These are phyloP conservation scores for Sesamia inferens DNA, from an alignment of 2,888 invertebrate species.

Conservation along the genomic window DNA sequence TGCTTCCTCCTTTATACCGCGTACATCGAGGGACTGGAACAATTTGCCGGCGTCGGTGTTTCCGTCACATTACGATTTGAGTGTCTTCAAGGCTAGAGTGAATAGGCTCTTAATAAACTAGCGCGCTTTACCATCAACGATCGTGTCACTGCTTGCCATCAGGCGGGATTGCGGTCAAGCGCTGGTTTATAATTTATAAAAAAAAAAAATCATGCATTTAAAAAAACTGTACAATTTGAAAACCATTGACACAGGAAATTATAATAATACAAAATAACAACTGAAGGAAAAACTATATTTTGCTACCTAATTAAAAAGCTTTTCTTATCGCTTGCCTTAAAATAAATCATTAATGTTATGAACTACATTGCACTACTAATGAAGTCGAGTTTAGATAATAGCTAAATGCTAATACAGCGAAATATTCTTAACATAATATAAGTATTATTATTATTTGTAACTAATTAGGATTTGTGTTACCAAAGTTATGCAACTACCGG, in stretches of 20 bases:
- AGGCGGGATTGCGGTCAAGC: too few relatives aligned
- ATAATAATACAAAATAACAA: not conserved
- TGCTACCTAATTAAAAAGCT: not conserved
- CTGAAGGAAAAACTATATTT: not conserved
- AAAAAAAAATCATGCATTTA: not conserved
- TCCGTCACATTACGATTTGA: too few relatives aligned
- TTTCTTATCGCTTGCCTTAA: not conserved
- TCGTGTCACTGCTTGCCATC: too few relatives aligned
- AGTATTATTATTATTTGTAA: not conserved
- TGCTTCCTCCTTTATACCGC: too few relatives aligned
- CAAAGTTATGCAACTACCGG: too few relatives aligned
- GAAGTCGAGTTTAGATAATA: not conserved
- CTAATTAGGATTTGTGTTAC: not conserved
- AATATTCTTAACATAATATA: constrained; percentile 19
- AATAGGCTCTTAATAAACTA: too few relatives aligned
- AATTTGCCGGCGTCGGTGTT: too few relatives aligned
- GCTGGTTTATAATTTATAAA: too few relatives aligned
- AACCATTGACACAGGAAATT: constrained; percentile 1
- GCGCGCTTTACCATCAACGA: too few relatives aligned
- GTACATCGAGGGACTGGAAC: too few relatives aligned
- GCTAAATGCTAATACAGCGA: not conserved
- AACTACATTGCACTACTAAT: not conserved
- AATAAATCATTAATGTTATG: not conserved
- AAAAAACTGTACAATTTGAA: not conserved
- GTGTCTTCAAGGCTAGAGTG: too few relatives aligned